Evolutionary conservation across 2,888 invertebrate genomes (phyloP).

Genomic region (Caradrina clavipalpis): DNA sequence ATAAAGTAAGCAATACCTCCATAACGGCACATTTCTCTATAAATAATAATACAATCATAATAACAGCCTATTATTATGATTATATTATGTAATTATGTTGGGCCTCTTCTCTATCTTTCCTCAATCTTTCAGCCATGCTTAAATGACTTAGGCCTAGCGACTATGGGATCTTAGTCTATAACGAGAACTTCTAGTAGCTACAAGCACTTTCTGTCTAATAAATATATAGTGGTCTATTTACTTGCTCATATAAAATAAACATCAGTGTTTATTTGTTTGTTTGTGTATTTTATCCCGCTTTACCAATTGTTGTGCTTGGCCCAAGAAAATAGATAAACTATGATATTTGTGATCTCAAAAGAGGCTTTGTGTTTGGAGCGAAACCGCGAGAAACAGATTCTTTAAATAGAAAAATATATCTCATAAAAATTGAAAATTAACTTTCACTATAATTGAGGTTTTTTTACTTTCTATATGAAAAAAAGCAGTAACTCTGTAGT

Average conservation of each 20-base stretch:
- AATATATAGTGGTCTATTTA: conserved; percentile 20
- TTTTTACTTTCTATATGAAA: no score
- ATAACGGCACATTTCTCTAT: no score
- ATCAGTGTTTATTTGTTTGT: conserved; percentile 16
- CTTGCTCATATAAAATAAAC: conserved; percentile 17
- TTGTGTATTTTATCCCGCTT: conserved; percentile 1
- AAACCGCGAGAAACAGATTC: not conserved
- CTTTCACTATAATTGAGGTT: no score
- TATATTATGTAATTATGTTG: no score
- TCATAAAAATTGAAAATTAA: no score
- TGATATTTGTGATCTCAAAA: not conserved
- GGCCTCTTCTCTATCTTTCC: no score
- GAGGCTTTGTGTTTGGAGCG: not conserved
- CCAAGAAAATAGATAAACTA: not conserved
- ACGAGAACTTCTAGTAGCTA: not conserved
- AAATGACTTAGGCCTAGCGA: not conserved
- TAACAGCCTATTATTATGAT: no score
- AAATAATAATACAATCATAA: no score
- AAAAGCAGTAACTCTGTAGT: no score
- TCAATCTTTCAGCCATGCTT: not conserved
- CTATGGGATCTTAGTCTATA: not conserved
- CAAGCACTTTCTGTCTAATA: conserved; percentile 6
- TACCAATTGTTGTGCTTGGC: not conserved
- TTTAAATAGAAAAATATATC: no score
- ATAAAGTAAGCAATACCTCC: no score